A percentile compares a stretch with the other conserved stretches of the same genome.
Conservation (phyloP, 2,113 vertebrate species). For the Romanogobio albipinnatus region DNA sequence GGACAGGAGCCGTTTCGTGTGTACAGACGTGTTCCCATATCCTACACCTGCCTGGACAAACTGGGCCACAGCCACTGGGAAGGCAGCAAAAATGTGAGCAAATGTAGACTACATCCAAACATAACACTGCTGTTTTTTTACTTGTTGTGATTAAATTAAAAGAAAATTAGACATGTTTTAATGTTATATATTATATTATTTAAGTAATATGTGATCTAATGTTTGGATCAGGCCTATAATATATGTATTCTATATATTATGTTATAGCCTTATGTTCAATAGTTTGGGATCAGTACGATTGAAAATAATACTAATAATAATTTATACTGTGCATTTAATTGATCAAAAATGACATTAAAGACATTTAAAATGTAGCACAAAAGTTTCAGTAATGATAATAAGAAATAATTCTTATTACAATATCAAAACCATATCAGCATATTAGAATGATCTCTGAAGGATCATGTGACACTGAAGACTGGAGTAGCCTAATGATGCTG, state of each 20-base stretch:
- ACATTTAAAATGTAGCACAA: background rate
- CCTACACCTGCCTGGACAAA: constrained; percentile 80
- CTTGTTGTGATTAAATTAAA: constrained; percentile 21
- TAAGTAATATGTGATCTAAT: background rate
- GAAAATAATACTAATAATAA: too few relatives aligned
- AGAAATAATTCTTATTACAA: too few relatives aligned
- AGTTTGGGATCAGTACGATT: background rate
- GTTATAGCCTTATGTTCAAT: background rate
- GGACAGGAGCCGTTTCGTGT: constrained; percentile 65
- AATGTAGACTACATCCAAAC: background rate
- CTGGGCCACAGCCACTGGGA: constrained; percentile 86
- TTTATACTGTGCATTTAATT: background rate
- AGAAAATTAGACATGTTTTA: background rate
- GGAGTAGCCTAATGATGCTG: background rate
- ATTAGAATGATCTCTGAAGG: background rate
- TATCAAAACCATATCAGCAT: background rate
- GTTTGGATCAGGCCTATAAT: background rate
- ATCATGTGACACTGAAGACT: background rate
- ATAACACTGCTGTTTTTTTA: background rate
- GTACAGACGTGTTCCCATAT: constrained; percentile 83
- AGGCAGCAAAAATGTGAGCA: constrained; percentile 48
- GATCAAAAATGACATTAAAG: background rate
- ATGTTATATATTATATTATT: background rate
- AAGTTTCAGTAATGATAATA: too few relatives aligned
- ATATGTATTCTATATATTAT: background rate